Conservation (phyloP, 1,140 invertebrate genomes). For the Drosophila arizonae region DNA sequence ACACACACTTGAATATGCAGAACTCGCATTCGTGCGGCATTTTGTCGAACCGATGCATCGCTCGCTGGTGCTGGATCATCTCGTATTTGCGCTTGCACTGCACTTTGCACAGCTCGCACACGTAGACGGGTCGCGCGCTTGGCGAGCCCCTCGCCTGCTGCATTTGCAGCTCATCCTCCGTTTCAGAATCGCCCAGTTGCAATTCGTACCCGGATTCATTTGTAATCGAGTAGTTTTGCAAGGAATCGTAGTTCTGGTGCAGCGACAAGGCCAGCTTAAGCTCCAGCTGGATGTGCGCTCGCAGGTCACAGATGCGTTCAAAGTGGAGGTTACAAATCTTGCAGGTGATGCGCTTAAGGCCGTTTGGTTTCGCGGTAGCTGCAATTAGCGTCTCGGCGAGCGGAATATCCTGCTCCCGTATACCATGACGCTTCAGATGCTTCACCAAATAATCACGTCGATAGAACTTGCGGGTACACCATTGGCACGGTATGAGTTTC, state of each 20-base stretch:
- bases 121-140: slow-evolving; percentile 50
- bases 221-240: slow-evolving; percentile 73
- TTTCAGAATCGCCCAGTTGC: slow-evolving; percentile 73
- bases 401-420: slow-evolving; percentile 62
- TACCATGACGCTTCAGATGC: slow-evolving; percentile 70
- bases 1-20: slow-evolving; percentile 75
- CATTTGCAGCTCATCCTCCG: slow-evolving; percentile 73
- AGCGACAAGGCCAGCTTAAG: slow-evolving; percentile 58
- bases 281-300: slow-evolving; percentile 64
- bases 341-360: slow-evolving; percentile 63
- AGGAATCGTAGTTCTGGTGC: slow-evolving; percentile 60
- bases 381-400: slow-evolving; percentile 69
- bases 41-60: slow-evolving; percentile 73
- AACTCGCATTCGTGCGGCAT: slow-evolving; percentile 71
- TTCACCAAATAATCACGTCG: slow-evolving; percentile 83
- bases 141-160: slow-evolving; percentile 17
- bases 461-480: slow-evolving; percentile 84
- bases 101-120: slow-evolving; percentile 83
- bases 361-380: slow-evolving; percentile 66
- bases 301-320: slow-evolving; percentile 55
- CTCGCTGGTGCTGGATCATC: slow-evolving; percentile 75
- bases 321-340: slow-evolving; percentile 73
- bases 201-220: slow-evolving; percentile 73
- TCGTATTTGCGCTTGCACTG: slow-evolving; percentile 81
- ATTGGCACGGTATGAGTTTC: slow-evolving; percentile 81